phyloP scores from a whole-genome alignment of 1,140 invertebrate species.

The Drosophila oshimai region DNA sequence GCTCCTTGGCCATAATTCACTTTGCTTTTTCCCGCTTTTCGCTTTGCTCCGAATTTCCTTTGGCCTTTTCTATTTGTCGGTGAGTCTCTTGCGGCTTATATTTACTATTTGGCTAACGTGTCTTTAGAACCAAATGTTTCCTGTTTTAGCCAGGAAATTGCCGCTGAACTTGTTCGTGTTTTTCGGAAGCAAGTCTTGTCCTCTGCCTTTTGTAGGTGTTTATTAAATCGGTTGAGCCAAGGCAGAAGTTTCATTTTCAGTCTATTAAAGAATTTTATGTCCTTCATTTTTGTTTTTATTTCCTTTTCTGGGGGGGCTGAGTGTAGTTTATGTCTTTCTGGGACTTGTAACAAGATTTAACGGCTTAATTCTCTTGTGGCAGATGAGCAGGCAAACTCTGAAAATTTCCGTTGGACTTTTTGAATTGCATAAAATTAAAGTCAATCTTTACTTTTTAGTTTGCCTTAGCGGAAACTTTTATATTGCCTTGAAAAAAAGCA shows the following conservation, averaged over 20 bases:
- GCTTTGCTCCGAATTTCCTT: slow-evolving; percentile 3
- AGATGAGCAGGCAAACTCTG: not conserved
- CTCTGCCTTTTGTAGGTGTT: slow-evolving; percentile 29
- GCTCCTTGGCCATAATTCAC: slow-evolving; percentile 54
- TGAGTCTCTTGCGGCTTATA: slow-evolving; percentile 27
- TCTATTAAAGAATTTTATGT: slow-evolving; percentile 68
- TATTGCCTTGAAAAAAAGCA: not conserved
- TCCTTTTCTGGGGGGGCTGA: not conserved
- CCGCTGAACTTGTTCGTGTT: slow-evolving; percentile 8
- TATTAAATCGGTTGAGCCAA: slow-evolving; percentile 46
- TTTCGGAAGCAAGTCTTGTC: not conserved
- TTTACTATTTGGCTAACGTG: slow-evolving; percentile 43
- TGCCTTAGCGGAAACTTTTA: not conserved
- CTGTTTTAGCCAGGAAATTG: slow-evolving; percentile 36
- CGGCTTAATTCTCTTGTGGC: slow-evolving; percentile 2
- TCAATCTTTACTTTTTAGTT: slow-evolving; percentile 18
- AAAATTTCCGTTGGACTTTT: not conserved
- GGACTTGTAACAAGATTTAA: slow-evolving; percentile 52
- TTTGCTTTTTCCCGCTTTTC: slow-evolving; percentile 31
- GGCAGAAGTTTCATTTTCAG: slow-evolving; percentile 59
- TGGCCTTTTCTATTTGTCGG: slow-evolving; percentile 20
- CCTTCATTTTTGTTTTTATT: slow-evolving; percentile 27
- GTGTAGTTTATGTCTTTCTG: slow-evolving; percentile 32
- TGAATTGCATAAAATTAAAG: slow-evolving; percentile 1
- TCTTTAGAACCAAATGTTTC: slow-evolving; percentile 52